Evolutionary conservation across 2,797 vertebrate genomes (phyloP), one percentile per base, ranked within the genome.

Genomic region (Anas bernieri): DNA sequence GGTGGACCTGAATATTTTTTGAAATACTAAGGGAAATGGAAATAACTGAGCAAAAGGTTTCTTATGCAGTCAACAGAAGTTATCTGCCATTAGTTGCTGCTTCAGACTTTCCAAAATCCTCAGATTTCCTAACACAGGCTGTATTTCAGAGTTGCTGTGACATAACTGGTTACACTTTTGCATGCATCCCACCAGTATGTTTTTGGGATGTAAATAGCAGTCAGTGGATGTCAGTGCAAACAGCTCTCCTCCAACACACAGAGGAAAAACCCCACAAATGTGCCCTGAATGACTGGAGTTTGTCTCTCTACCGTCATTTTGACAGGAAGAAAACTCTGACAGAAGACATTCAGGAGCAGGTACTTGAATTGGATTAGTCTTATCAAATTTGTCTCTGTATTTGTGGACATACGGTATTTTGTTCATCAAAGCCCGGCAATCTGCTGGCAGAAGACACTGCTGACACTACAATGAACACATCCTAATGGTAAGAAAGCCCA

Each of bases 161-260:
- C 31, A 62, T 23, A 41, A 16, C 12, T 58, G 37, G 28, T 83
- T 48, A 43, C 15, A 7, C 8, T 50, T 56, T 14, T 33, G 46
- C 25, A 50, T 25, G 23, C 13, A 9, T 48, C 45, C 41, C 26
- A 48, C 18, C 30, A 30, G 31, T 14, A 18, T 4, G 30, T 10
- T 14, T 59, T 77, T 31, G 5, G 1, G 4, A 12, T 25, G 28
- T 3, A 5, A 55, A n/a, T 10, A 66, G 35, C 8, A 35, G 23
- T 6, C 35, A 30, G 15, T 58, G 21, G 20, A 12, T 2, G 0
- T 35, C 23, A 54, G 45, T 0, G 1, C 25, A 68, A 75, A 59
- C 37, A 54, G 9, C 7, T 50, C 5, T 56, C 26, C 31, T 43
- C 6, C 58, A 67, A 17, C 35, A 31, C 0, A 2, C 12, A 12